Conservation (phyloP, 2,113 vertebrate genomes). For the Hassar affinis region DNA sequence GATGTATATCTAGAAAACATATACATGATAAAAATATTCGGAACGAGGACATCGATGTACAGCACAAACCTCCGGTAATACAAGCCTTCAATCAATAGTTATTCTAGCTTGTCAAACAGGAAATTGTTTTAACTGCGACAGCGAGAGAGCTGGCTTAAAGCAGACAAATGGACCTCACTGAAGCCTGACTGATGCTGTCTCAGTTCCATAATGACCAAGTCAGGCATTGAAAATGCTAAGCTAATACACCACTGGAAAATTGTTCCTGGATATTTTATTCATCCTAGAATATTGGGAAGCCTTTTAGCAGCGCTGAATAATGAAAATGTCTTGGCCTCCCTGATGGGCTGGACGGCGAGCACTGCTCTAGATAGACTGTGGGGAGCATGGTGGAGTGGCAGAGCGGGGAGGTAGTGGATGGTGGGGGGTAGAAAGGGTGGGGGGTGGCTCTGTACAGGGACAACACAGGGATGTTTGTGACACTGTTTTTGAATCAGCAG, state of each 20-base stretch:
- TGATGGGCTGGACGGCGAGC: conserved; percentile 29
- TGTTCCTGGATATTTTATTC: conserved; percentile 52
- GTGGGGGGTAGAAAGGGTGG: too few species aligned
- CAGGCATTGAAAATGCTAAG: conserved; percentile 41
- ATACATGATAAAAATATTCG: conserved; percentile 51
- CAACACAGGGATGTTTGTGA: not conserved
- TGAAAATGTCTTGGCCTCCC: conserved; percentile 46
- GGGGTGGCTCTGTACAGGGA: not conserved
- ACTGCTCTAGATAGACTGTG: conserved; percentile 36
- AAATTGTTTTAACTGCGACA: conserved; percentile 57
- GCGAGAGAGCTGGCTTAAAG: conserved; percentile 39
- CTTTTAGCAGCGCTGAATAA: conserved; percentile 51
- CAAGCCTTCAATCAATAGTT: conserved; percentile 50
- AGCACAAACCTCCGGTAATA: conserved; percentile 52
- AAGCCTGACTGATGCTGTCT: conserved; percentile 43
- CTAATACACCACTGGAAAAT: conserved; percentile 45
- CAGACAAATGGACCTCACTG: conserved; percentile 37
- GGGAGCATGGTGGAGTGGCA: not conserved
- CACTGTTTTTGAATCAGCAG: conserved; percentile 31
- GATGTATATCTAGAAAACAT: conserved; percentile 34
- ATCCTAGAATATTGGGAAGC: conserved; percentile 44
- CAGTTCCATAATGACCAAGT: conserved; percentile 36
- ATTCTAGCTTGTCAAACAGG: conserved; percentile 46
- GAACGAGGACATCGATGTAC: conserved; percentile 40
- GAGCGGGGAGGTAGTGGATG: too few species aligned